These are phyloP conservation scores for Thalassophryne amazonica DNA, from an alignment of 2,797 vertebrate genomes.

Conservation along the genomic window DNA sequence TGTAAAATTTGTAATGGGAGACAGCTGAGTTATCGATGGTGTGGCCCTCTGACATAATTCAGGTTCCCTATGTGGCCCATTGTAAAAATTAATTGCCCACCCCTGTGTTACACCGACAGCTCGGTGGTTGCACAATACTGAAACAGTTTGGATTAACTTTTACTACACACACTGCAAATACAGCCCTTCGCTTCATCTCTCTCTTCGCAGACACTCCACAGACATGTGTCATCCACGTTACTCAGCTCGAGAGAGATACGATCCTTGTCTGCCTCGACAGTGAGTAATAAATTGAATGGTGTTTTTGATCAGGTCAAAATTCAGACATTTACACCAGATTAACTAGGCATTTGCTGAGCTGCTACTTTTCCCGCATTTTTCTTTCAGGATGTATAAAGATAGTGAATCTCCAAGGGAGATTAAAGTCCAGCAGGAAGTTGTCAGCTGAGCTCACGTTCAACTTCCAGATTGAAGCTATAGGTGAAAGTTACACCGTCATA, in stretches of 20 bases:
- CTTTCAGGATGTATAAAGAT: constrained; percentile 92
- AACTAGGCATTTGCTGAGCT: not conserved
- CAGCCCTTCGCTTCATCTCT: not conserved
- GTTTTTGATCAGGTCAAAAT: not conserved
- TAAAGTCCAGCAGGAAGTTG: constrained; percentile 93
- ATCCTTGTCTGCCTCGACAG: constrained; percentile 93
- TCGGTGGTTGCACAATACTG: no score
- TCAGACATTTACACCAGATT: not conserved
- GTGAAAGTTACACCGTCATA: constrained; percentile 57
- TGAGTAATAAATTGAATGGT: constrained; percentile 73
- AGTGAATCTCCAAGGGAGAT: constrained; percentile 90
- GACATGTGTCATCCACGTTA: constrained; percentile 90
- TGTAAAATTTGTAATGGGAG: no score
- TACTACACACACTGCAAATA: no score
- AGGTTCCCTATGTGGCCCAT: no score
- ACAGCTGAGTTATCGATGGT: no score
- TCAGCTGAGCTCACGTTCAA: constrained; percentile 93
- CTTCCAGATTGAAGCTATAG: constrained; percentile 93
- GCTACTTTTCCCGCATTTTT: not conserved
- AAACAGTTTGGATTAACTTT: no score
- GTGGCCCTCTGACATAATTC: no score
- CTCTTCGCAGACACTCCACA: constrained; percentile 83
- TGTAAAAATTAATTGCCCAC: no score
- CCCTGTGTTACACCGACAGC: no score
- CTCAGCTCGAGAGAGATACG: constrained; percentile 91